A percentile compares a stretch with the other conserved stretches of the same genome.
Conservation (phyloP, 2,888 invertebrate species). For the Glyphotaelius pellucidus region DNA sequence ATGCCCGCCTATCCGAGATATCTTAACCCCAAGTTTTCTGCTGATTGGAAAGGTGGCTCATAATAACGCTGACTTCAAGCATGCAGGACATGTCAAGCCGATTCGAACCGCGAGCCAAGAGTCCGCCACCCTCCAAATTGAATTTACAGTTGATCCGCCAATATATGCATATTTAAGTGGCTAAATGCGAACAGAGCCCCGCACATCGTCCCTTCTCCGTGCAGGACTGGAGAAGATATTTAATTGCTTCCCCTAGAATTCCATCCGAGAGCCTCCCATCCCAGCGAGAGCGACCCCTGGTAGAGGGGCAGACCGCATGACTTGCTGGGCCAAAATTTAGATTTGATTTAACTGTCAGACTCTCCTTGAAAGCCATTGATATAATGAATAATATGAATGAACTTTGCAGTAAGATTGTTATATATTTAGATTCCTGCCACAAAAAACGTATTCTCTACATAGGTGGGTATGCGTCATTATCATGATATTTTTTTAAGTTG, state of each 20-base stretch:
- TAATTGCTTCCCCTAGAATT: slow-evolving; percentile 33
- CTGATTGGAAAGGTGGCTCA: not conserved
- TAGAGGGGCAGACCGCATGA: slow-evolving; percentile 37
- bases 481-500: no score
- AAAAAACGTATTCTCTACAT: not conserved
- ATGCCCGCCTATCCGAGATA: not conserved
- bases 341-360: slow-evolving; percentile 61
- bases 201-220: not conserved
- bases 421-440: not conserved
- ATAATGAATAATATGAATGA: not conserved
- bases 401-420: not conserved
- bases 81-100: not conserved
- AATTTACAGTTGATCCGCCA: slow-evolving; percentile 2
- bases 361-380: slow-evolving; percentile 40
- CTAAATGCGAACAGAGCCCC: not conserved
- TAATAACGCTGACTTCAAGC: not conserved
- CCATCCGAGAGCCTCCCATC: not conserved
- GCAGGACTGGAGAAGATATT: slow-evolving; percentile 17
- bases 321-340: slow-evolving; percentile 32
- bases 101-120: not conserved
- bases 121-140: not conserved
- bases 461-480: no score
- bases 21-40: not conserved
- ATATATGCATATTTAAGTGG: slow-evolving; percentile 2
- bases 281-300: not conserved